Evolutionary conservation across 2,797 vertebrate genomes (phyloP).

Genomic region (Rhabdophis nuchalis): DNA sequence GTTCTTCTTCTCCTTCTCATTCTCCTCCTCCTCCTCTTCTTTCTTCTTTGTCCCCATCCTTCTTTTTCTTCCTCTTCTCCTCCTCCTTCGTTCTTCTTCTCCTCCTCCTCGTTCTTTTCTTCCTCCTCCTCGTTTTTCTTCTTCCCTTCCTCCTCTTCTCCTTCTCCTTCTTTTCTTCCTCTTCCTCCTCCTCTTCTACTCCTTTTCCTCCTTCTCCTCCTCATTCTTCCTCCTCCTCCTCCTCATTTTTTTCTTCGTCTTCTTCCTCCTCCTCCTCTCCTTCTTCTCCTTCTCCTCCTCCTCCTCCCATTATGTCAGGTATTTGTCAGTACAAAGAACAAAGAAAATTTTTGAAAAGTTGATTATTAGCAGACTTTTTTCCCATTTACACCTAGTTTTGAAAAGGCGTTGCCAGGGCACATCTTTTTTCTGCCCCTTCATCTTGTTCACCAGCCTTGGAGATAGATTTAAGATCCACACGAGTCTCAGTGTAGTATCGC

Average conservation of each 20-base stretch:
- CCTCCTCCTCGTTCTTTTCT: no score
- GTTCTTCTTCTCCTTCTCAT: no score
- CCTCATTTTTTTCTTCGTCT: fast-evolving
- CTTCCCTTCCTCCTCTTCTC: no score
- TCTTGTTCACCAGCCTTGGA: not conserved
- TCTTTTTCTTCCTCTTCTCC: not conserved
- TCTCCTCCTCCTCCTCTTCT: no score
- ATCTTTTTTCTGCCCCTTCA: not conserved
- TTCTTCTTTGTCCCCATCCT: no score
- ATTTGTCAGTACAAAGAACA: not conserved
- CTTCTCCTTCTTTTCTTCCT: no score
- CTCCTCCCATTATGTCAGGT: not conserved
- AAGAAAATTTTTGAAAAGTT: not conserved
- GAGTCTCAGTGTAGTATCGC: not conserved
- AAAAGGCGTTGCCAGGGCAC: not conserved
- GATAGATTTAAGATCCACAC: not conserved
- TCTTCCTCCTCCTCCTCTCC: no score
- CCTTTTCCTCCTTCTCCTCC: no score
- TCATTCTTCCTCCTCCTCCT: no score
- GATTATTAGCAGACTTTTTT: not conserved
- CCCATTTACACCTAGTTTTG: not conserved
- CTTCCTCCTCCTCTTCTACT: no score
- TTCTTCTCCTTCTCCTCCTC: not conserved
- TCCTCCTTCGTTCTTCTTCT: no score
- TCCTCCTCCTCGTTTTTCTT: no score